Evolutionary conservation across 1,140 invertebrate genomes (phyloP).

Genomic region (Bombus haemorrhoidalis): DNA sequence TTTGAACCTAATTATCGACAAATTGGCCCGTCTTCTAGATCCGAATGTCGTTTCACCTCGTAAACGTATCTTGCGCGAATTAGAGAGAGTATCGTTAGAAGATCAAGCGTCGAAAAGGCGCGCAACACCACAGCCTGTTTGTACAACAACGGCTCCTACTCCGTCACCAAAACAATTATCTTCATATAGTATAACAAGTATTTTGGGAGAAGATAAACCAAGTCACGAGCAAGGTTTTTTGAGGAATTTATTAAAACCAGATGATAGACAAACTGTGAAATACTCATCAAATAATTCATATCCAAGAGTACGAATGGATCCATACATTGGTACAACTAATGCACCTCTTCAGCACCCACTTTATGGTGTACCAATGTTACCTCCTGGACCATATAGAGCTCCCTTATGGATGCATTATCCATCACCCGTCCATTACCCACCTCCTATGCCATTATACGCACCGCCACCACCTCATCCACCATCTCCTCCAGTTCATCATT

Average conservation of each 20-base stretch:
- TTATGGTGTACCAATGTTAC: slow-evolving; percentile 79
- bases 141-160: slow-evolving; percentile 69
- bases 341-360: slow-evolving; percentile 77
- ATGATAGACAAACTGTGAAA: slow-evolving; percentile 78
- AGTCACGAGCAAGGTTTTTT: slow-evolving; percentile 79
- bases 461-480: slow-evolving; percentile 77
- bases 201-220: slow-evolving; percentile 85
- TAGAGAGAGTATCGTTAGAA: slow-evolving; percentile 88
- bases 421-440: slow-evolving; percentile 81
- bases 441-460: slow-evolving; percentile 78
- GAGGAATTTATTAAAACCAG: slow-evolving; percentile 79
- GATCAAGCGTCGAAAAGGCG: slow-evolving; percentile 83
- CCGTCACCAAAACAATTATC: slow-evolving; percentile 84
- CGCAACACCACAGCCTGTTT: slow-evolving; percentile 76
- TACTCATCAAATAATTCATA: slow-evolving; percentile 79
- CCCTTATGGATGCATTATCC: slow-evolving; percentile 84
- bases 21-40: slow-evolving; percentile 79
- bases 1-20: slow-evolving; percentile 80
- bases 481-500: slow-evolving; percentile 79
- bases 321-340: slow-evolving; percentile 74
- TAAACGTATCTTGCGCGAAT: slow-evolving; percentile 88
- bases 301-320: slow-evolving; percentile 76
- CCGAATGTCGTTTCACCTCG: slow-evolving; percentile 87
- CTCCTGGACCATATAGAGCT: slow-evolving; percentile 81
- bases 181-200: slow-evolving; percentile 90